phyloP scores from a whole-genome alignment of 37 sponge, comb jelly and placozoan species.

The Haliclona indistincta region DNA sequence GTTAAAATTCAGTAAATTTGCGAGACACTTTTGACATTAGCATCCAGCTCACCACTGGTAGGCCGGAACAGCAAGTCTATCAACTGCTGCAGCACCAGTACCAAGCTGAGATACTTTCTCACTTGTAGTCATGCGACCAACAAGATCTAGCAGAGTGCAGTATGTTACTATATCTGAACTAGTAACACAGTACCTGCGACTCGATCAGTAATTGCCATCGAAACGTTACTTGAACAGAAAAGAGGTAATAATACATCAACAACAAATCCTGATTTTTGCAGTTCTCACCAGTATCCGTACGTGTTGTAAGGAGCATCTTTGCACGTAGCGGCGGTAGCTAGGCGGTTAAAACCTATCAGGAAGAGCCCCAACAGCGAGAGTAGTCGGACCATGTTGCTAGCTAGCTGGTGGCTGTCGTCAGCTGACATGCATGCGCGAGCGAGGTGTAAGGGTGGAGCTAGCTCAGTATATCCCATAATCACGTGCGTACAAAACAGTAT shows the following conservation, averaged over 20 bases:
- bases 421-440: too few species aligned
- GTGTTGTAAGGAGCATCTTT: slow-evolving; percentile 16
- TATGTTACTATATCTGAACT: background rate
- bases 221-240: slow-evolving; percentile 19
- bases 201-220: slow-evolving; percentile 18
- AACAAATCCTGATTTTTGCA: background rate
- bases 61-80: slow-evolving; percentile 49
- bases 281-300: slow-evolving; percentile 17
- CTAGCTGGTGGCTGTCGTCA: too few species aligned
- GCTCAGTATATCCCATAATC: too few species aligned
- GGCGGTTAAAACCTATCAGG: background rate
- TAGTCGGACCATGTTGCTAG: too few species aligned
- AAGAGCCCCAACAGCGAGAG: too few species aligned
- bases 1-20: background rate
- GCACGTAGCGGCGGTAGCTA: background rate
- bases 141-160: slow-evolving; percentile 38
- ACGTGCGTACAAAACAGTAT: too few species aligned
- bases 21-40: background rate
- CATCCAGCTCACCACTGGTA: slow-evolving; percentile 64
- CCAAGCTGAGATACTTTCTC: slow-evolving; percentile 78
- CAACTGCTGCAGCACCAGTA: slow-evolving; percentile 40
- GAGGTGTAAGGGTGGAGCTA: too few species aligned
- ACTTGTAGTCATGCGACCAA: slow-evolving; percentile 28
- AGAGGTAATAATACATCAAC: background rate
- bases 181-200: slow-evolving; percentile 21